Percentiles rank a stretch among this genome's conserved stretches.
Evolutionary conservation across 2,888 invertebrate species (phyloP).

Genomic region (Coenonympha glycerion): DNA sequence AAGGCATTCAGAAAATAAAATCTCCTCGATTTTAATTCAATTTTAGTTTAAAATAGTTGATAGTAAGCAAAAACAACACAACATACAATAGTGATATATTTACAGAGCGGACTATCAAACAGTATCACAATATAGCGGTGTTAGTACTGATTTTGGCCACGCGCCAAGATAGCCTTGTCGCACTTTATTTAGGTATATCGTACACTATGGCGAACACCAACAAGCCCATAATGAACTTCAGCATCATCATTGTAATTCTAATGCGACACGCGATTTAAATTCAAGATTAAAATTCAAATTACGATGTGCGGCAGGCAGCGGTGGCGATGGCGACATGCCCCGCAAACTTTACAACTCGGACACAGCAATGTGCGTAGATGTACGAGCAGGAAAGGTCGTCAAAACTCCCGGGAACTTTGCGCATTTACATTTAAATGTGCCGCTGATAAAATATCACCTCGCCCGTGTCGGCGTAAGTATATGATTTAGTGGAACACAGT

Average conservation of each 20-base stretch:
- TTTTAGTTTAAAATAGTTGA: no score
- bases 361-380: slow-evolving; percentile 61
- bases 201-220: no score
- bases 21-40: no score
- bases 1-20: no score
- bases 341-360: slow-evolving; percentile 57
- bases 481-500: background rate
- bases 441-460: slow-evolving; percentile 65
- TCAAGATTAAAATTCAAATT: slow-evolving; percentile 49
- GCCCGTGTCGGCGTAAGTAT: slow-evolving; percentile 21
- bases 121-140: no score
- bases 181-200: no score
- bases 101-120: no score
- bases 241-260: slow-evolving; percentile 34
- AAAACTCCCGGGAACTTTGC: slow-evolving; percentile 51
- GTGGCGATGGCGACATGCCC: slow-evolving; percentile 27
- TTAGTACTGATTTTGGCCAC: no score
- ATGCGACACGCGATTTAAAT: slow-evolving; percentile 43
- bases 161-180: no score
- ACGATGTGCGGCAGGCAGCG: slow-evolving; percentile 37
- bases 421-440: slow-evolving; percentile 69
- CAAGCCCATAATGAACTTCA: background rate
- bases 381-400: no score
- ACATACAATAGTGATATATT: no score
- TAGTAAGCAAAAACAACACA: no score